A percentile compares a stretch with the other conserved stretches of the same genome.
phyloP scores from a whole-genome alignment of 2,888 invertebrate genomes.

The Azorinus chamasolen region DNA sequence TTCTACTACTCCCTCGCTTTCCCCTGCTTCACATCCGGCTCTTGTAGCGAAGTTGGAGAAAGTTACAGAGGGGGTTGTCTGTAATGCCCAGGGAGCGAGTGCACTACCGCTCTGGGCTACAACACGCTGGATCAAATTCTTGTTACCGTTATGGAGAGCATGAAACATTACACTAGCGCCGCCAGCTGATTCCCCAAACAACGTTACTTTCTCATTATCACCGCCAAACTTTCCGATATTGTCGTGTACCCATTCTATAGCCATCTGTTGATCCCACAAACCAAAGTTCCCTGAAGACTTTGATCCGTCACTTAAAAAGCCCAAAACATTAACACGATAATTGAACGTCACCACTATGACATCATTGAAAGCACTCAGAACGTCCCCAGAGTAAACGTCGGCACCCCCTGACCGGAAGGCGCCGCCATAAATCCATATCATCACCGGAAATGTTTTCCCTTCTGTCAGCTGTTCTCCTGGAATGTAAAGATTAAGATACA shows the following conservation, averaged over 20 bases:
- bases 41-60: slow-evolving; percentile 89
- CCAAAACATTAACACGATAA: slow-evolving; percentile 96
- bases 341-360: slow-evolving; percentile 98
- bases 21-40: slow-evolving; percentile 53
- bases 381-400: slow-evolving; percentile 87
- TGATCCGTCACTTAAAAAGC: slow-evolving; percentile 93
- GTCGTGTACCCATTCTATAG: slow-evolving; percentile 96
- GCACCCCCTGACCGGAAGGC: slow-evolving; percentile 97
- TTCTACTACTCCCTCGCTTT: slow-evolving; percentile 32
- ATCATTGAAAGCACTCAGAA: slow-evolving; percentile 94
- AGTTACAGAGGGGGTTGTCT: slow-evolving; percentile 86
- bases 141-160: slow-evolving; percentile 64
- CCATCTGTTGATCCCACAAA: slow-evolving; percentile 97
- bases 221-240: slow-evolving; percentile 89
- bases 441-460: slow-evolving; percentile 89
- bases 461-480: slow-evolving; percentile 87
- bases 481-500: slow-evolving; percentile 97
- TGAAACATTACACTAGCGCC: slow-evolving; percentile 71
- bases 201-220: slow-evolving; percentile 69
- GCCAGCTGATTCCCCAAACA: slow-evolving; percentile 80
- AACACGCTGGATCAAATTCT: slow-evolving; percentile 66
- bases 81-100: slow-evolving; percentile 51
- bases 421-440: slow-evolving; percentile 97
- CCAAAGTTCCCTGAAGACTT: slow-evolving; percentile 90
- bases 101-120: slow-evolving; percentile 72